Evolutionary conservation across 1,140 invertebrate species (phyloP).

Genomic region (Parapsyche elsis): DNA sequence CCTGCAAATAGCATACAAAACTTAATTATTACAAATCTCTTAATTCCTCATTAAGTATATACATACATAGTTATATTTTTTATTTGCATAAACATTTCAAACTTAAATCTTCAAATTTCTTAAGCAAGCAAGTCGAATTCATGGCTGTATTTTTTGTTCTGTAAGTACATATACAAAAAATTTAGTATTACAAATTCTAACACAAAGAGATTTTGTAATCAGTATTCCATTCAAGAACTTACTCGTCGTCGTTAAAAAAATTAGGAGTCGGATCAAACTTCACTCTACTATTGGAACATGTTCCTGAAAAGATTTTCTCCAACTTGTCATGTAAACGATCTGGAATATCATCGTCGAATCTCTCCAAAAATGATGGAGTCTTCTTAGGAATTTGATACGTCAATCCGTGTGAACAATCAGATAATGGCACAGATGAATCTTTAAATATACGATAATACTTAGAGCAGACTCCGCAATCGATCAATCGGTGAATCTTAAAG

Average conservation of each 20-base stretch:
- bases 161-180: too few species aligned
- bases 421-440: neutral
- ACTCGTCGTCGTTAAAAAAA: too few species aligned
- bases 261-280: neutral
- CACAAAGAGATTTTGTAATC: neutral
- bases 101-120: constrained; percentile 2
- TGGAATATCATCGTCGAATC: constrained; percentile 7
- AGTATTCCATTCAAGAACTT: neutral
- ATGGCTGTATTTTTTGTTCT: neutral
- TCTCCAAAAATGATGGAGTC: neutral
- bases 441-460: constrained; percentile 33
- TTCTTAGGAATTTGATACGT: constrained; percentile 23
- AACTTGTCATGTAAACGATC: neutral
- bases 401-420: neutral
- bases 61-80: neutral
- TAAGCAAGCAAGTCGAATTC: neutral
- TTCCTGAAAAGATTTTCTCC: neutral
- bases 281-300: neutral
- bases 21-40: too few species aligned
- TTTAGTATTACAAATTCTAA: neutral
- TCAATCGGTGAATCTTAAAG: neutral
- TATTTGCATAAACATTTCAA: constrained; percentile 14
- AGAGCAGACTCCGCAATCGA: neutral
- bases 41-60: too few species aligned
- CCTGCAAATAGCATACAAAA: neutral